These are phyloP conservation scores for Tillus elongatus DNA, from an alignment of 2,888 invertebrate genomes.

Conservation along the genomic window DNA sequence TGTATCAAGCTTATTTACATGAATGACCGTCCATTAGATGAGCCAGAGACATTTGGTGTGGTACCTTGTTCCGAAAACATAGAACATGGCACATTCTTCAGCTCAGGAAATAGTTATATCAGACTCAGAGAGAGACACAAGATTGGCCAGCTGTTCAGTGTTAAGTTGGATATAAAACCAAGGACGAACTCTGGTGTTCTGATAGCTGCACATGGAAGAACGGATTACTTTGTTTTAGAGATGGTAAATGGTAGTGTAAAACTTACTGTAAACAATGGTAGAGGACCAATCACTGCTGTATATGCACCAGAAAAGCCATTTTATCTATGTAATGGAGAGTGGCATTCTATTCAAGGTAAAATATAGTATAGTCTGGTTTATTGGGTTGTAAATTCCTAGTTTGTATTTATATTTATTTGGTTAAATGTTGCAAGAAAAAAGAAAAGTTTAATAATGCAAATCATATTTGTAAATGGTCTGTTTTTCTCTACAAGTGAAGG, in stretches of 20 bases:
- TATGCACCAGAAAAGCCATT: slow-evolving; percentile 58
- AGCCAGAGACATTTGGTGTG: slow-evolving; percentile 53
- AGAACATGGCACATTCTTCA: slow-evolving; percentile 79
- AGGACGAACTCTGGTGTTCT: slow-evolving; percentile 76
- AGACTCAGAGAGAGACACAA: slow-evolving; percentile 63
- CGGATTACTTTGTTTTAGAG: slow-evolving; percentile 79
- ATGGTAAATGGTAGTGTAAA: slow-evolving; percentile 77
- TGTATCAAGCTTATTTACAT: slow-evolving; percentile 71
- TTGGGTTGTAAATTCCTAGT: neutral
- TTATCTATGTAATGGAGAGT: slow-evolving; percentile 85
- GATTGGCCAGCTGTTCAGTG: slow-evolving; percentile 69
- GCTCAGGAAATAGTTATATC: slow-evolving; percentile 64
- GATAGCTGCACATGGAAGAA: slow-evolving; percentile 73
- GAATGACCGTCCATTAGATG: slow-evolving; percentile 56
- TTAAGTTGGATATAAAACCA: slow-evolving; percentile 80
- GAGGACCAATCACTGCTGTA: slow-evolving; percentile 66
- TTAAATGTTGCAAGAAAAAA: no score
- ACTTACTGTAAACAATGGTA: slow-evolving; percentile 75
- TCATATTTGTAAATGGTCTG: no score
- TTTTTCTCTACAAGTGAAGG: no score
- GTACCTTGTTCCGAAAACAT: slow-evolving; percentile 71
- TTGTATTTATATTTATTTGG: no score
- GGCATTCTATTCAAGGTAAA: slow-evolving; percentile 86
- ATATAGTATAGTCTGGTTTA: no score
- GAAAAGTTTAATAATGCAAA: no score